Conservation (phyloP, 2,113 vertebrate genomes). For the Eretmochelys imbricata region DNA sequence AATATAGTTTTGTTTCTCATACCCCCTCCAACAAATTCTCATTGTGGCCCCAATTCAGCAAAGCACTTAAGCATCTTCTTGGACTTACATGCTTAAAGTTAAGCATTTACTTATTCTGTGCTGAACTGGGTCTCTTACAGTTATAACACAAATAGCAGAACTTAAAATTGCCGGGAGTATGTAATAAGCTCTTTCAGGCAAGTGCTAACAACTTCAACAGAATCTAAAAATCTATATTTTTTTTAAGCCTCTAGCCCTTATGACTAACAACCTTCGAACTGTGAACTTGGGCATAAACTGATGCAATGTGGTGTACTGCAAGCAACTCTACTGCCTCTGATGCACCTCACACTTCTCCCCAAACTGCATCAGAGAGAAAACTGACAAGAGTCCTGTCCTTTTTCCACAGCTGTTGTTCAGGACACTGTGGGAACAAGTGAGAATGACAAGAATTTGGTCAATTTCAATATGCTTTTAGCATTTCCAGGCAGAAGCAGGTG, state of each 20-base stretch:
- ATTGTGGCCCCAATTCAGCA: constrained; percentile 43
- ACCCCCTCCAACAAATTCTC: constrained; percentile 24
- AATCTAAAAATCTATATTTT: not conserved
- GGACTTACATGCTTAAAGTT: constrained; percentile 17
- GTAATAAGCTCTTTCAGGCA: constrained; percentile 31
- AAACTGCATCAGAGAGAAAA: constrained; percentile 55
- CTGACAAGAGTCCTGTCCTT: not conserved
- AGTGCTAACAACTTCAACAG: constrained; percentile 32
- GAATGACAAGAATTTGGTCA: not conserved
- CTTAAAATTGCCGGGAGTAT: not conserved
- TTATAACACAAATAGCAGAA: constrained; percentile 41
- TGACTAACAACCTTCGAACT: constrained; percentile 19
- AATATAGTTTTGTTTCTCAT: constrained; percentile 14
- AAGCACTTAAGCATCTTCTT: constrained; percentile 44
- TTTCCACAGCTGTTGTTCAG: constrained; percentile 61
- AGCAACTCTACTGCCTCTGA: constrained; percentile 45
- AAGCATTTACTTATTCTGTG: constrained; percentile 25
- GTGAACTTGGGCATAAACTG: constrained; percentile 19
- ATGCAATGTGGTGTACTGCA: constrained; percentile 25
- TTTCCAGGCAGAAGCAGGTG: constrained; percentile 19
- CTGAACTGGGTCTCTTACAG: not conserved
- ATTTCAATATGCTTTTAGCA: not conserved
- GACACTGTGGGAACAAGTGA: constrained; percentile 56
- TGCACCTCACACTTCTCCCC: constrained; percentile 50
- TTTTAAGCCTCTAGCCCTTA: constrained; percentile 1